Evolutionary conservation across 2,797 vertebrate genomes (phyloP), one percentile per base, ranked within the genome.

Genomic region (Kryptopterus vitreolus): DNA sequence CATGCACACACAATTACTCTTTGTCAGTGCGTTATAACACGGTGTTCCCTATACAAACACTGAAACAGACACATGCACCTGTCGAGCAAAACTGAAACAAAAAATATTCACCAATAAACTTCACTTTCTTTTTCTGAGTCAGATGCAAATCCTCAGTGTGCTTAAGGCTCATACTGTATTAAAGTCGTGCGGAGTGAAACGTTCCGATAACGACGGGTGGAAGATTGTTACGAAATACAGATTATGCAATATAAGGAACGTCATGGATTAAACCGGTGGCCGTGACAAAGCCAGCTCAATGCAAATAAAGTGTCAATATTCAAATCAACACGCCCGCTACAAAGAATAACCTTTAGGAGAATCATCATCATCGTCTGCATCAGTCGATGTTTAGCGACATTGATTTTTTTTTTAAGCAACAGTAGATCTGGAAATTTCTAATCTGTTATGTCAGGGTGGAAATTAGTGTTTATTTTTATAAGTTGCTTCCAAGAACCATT

Each of bases 301-400:
- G 82, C 77, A 83, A 83, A 85, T 79, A 31, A 38, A 69, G 55
- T 57, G 38, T 43, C 73, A 59, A 71, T 77, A 80, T 82, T 65
- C 70, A 82, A 80, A 86, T 82, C 1, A 62, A 74, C 48, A 53
- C 4, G 29, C 18, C 50, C 12, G 48, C 10, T 71, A 50, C 33
- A 31, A 22, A 57, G 48, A 72, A 58, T 52, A 71, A 35, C n/a
- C 38, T 43, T 6, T 43, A 7, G 35, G 76, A 22, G 55, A 55
- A n/a, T 50, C 31, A 38, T 53, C 20, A 26, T 61, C n/a, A n/a
- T 57, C 20, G 18, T 9, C 22, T 70, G 29, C 57, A 68, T 43
- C 48, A 48, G 2, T 11, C 18, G 0, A 29, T 29, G 66, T 1
- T 69, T 18, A 50, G 46, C 9, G 16, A 33, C n/a, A 50, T 33